A percentile compares a stretch with the other conserved stretches of the same genome.
phyloP scores from a whole-genome alignment of 2,888 invertebrate species.

The Shargacucullia verbasci region DNA sequence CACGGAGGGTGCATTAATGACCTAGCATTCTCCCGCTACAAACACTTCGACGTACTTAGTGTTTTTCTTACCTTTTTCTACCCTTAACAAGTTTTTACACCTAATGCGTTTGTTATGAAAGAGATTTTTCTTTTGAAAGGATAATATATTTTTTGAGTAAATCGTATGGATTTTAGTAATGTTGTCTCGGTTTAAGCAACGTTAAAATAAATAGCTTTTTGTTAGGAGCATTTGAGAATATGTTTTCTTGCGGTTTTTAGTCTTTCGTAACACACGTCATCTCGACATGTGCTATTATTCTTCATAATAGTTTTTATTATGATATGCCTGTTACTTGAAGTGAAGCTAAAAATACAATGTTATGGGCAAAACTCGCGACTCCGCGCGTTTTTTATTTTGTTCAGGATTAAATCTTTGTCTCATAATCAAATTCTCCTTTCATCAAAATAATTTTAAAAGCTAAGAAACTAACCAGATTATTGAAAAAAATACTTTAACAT shows the following conservation, averaged over 20 bases:
- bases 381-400: too few relatives aligned
- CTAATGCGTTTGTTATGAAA: conserved; percentile 76
- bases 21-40: conserved; percentile 60
- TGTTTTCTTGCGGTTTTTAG: conserved; percentile 10
- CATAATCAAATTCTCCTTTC: too few relatives aligned
- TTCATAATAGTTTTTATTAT: conserved; percentile 1
- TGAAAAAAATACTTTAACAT: too few relatives aligned
- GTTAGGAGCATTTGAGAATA: conserved; percentile 11
- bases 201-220: conserved; percentile 37
- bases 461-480: too few relatives aligned
- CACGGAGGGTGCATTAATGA: conserved; percentile 85
- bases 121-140: conserved; percentile 51
- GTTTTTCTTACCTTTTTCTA: conserved; percentile 66
- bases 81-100: conserved; percentile 70
- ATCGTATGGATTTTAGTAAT: conserved; percentile 41
- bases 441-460: too few relatives aligned
- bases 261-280: conserved; percentile 9
- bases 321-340: conserved; percentile 1
- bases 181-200: conserved; percentile 33
- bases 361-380: too few relatives aligned
- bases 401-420: too few relatives aligned
- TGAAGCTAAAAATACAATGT: conserved; percentile 3
- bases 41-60: conserved; percentile 63
- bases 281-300: conserved; percentile 11
- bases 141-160: conserved; percentile 42